phyloP scores from a whole-genome alignment of 64 coral and sea anemone species.

The Pocillopora verrucosa region DNA sequence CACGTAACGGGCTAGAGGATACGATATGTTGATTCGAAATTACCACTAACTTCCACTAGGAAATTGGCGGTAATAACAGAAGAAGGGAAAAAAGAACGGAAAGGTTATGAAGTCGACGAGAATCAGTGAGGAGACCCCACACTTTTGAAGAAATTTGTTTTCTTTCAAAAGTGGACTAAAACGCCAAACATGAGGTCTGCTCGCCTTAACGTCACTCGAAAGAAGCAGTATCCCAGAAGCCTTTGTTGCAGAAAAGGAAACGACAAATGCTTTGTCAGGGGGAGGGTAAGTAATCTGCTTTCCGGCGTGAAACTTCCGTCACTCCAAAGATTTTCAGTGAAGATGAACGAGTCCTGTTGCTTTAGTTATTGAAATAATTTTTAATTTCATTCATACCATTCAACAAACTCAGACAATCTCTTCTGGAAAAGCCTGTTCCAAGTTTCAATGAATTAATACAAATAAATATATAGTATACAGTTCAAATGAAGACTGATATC shows the following conservation, averaged over 20 bases:
- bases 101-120: slow-evolving; percentile 51
- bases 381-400: no score
- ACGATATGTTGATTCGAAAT: slow-evolving; percentile 44
- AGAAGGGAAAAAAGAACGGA: slow-evolving; percentile 41
- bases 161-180: slow-evolving; percentile 99
- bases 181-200: slow-evolving; percentile 98
- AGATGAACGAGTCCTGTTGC: no score
- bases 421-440: no score
- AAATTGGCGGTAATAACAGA: slow-evolving; percentile 70
- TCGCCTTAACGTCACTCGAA: slow-evolving; percentile 94
- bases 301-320: no score
- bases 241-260: slow-evolving; percentile 19
- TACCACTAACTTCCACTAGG: slow-evolving; percentile 45
- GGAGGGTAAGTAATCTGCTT: not conserved
- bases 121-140: slow-evolving; percentile 99
- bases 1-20: not conserved
- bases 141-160: slow-evolving; percentile 99
- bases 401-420: no score
- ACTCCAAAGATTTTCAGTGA: no score
- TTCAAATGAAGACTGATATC: no score
- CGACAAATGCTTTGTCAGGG: not conserved
- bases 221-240: slow-evolving; percentile 54
- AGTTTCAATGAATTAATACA: no score
- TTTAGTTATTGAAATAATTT: no score
- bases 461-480: no score